Conservation (phyloP, 2,888 invertebrate genomes). For the Diplazon laetatorius region DNA sequence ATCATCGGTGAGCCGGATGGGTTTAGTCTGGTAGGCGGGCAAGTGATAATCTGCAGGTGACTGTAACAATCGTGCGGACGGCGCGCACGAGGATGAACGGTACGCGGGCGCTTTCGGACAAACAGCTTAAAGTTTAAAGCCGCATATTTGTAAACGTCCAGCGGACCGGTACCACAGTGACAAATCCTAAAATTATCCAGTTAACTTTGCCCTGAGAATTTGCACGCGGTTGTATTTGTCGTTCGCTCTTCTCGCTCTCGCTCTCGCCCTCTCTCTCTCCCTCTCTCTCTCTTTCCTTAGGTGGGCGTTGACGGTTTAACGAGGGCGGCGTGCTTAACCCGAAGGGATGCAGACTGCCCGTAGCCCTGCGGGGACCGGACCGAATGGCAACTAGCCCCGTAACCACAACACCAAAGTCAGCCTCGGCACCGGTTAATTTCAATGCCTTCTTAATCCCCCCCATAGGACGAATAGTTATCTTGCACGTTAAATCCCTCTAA, state of each 20-base stretch:
- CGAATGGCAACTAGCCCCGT: slow-evolving; percentile 18
- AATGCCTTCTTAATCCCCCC: slow-evolving; percentile 64
- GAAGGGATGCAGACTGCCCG: slow-evolving; percentile 12
- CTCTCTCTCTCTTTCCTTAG: slow-evolving; percentile 32
- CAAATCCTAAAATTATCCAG: slow-evolving; percentile 78
- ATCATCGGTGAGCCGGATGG: slow-evolving; percentile 52
- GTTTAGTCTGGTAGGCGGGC: slow-evolving; percentile 71
- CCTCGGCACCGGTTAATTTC: slow-evolving; percentile 62
- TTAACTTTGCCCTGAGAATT: slow-evolving; percentile 73
- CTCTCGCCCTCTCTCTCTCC: no score
- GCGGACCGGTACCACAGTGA: slow-evolving; percentile 67
- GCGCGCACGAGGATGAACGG: slow-evolving; percentile 50
- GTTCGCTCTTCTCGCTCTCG: slow-evolving; percentile 33
- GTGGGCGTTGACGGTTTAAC: slow-evolving; percentile 65
- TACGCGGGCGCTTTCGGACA: slow-evolving; percentile 58
- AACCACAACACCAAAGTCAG: slow-evolving; percentile 53
- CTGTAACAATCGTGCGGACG: slow-evolving; percentile 74
- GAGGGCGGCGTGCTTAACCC: slow-evolving; percentile 50
- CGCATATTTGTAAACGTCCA: slow-evolving; percentile 78
- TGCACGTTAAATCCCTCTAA: slow-evolving; percentile 69
- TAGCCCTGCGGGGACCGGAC: not conserved
- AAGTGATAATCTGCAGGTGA: slow-evolving; percentile 80
- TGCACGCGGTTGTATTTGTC: slow-evolving; percentile 12
- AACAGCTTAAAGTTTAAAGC: slow-evolving; percentile 73
- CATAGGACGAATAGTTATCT: slow-evolving; percentile 65